Evolutionary conservation across 2,113 vertebrate species (phyloP), one percentile per base, ranked within the genome.

Genomic region (Podiceps cristatus): DNA sequence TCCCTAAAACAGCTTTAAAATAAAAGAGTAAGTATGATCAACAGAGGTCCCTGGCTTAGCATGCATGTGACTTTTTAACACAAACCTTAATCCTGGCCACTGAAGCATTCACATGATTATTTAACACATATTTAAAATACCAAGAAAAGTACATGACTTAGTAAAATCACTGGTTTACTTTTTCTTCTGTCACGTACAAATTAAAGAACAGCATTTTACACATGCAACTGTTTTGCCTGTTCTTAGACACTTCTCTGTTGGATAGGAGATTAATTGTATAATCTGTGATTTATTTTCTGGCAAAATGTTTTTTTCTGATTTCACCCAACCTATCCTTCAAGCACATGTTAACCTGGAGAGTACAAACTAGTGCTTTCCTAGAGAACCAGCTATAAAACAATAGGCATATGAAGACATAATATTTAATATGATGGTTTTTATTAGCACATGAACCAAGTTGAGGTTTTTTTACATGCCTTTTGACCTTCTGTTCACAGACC

Each of bases 61-160:
- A 33, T 62, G 6, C 94, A 91, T 94, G 91, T 97, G 95, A 94
- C 69, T 87, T 94, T 97, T 79, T 55, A 94, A 86, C 77, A 90
- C 25, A 69, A 86, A 53, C 25, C 80, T 79, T 96, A 96, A 97
- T 96, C 93, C 89, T 59, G n/a, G 49, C 77, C 76, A 66, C 16
- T 0, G 8, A 93, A 95, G 33, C 12, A 33, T 68, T 95, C 97
- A 96, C 91, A 85, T 96, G 96, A 79, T 96, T 90, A 71, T 94
- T 93, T 95, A 96, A 94, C 82, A 76, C 95, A 50, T 91, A 28
- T 90, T 97, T 97, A 87, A 97, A 94, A 97, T 97, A 73, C 94
- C 96, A 83, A 69, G 93, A 58, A 87, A 90, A 93, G 58, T 63
- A 71, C 66, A 58, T 69, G 80, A 76, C 94, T 92, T 69, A 50